Evolutionary conservation across 2,888 invertebrate species (phyloP), one percentile per base, ranked within the genome.

Genomic region (Thereva nobilitata): DNA sequence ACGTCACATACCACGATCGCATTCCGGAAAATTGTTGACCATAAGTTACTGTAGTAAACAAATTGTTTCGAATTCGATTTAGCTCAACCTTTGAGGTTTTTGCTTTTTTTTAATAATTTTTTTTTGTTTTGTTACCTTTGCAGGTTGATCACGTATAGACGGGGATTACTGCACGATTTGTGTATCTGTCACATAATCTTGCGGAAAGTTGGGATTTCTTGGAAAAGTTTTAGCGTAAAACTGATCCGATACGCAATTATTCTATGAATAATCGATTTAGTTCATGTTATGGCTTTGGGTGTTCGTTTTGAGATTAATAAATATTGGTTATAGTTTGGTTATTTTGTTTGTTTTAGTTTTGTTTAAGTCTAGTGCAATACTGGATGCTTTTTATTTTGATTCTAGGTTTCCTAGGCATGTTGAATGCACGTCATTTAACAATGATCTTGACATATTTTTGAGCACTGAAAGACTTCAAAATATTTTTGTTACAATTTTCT

Each of bases 201-300:
- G 42, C 42, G 23, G 37, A 64, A 64, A 54, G 54, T 34, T 23
- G 35, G 40, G 49, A 56, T 68, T 68, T 64, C 64, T 53, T 57
- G 50, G 54, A 47, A 57, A 59, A 50, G 23, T 23, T 23, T 23
- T 55, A 68, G 47, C 59, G 59, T 53, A 64, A 59, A 65, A 44
- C 56, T 64, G 64, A 67, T 67, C 67, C 64, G 67, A 67, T 57
- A 67, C 57, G 64, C 56, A 67, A 64, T 64, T 67, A 56, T 50
- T 68, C 64, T 63, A 57, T 65, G 65, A 50, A 65, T 12, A 68
- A 68, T 68, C 64, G 47, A 68, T 68, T 68, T 45, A 65, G 47
- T 44, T 65, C 68, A 68, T 65, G 23, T 23, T 23, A 2, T 23
- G 23, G 23, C 23, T 23, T 23, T 23, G 23, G 23, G 23, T 23